Conservation (phyloP, 2,113 vertebrate genomes). For the Halichoerus grypus region DNA sequence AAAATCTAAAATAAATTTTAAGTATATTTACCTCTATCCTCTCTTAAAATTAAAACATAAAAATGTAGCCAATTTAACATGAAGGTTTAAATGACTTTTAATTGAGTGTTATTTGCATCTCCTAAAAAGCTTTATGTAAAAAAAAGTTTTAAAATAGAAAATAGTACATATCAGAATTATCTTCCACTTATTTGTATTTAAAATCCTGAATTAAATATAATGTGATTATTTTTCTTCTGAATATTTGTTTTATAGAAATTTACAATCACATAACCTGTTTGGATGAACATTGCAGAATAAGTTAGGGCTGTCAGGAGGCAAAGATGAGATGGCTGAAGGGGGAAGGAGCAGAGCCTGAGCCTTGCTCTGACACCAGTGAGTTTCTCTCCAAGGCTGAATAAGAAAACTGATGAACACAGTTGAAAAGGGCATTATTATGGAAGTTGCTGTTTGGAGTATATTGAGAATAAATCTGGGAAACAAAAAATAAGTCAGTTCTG, state of each 20-base stretch:
- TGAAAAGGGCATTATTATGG: neutral
- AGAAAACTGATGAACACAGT: neutral
- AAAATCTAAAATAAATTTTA: conserved; percentile 54
- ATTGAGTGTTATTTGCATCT: neutral
- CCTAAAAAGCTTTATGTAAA: neutral
- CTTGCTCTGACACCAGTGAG: accelerated
- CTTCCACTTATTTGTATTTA: neutral
- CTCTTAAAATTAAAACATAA: conserved; percentile 33
- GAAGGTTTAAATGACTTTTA: conserved; percentile 42
- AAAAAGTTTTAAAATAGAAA: neutral
- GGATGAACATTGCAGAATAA: neutral
- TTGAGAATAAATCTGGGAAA: neutral
- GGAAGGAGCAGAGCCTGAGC: accelerated
- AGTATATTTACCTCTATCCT: conserved; percentile 24
- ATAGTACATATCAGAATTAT: conserved; percentile 4
- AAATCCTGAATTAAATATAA: neutral
- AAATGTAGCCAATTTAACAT: conserved; percentile 19
- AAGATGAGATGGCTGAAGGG: accelerated
- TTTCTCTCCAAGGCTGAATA: neutral
- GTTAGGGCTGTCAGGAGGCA: neutral
- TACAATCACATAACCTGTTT: neutral
- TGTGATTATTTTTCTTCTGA: neutral
- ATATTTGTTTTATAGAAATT: neutral
- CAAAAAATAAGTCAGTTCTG: neutral
- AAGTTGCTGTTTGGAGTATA: neutral